These are phyloP conservation scores for Callaeas wilsoni DNA, from an alignment of 2,113 vertebrate genomes.

Conservation along the genomic window DNA sequence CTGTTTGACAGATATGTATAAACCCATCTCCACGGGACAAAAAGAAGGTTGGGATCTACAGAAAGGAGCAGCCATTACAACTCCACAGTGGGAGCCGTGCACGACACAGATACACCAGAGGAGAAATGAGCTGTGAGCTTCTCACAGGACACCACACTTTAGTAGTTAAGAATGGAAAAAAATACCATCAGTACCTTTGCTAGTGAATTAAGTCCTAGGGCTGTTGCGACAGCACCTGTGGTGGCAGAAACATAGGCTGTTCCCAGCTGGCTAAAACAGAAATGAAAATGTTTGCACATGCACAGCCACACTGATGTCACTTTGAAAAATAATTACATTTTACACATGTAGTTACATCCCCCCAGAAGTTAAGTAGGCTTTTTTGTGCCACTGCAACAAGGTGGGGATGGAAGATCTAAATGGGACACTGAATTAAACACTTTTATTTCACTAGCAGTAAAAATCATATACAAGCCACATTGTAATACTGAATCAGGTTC, in stretches of 20 bases:
- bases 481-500: not conserved
- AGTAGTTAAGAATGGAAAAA: not conserved
- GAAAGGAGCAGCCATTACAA: not conserved
- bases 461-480: not conserved
- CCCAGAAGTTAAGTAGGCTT: not conserved
- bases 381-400: not conserved
- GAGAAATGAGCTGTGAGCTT: not conserved
- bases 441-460: not conserved
- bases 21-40: not conserved
- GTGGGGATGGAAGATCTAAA: not conserved
- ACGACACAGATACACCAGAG: not conserved
- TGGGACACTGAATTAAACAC: not conserved
- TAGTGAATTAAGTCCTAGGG: conserved; percentile 92
- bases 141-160: not conserved
- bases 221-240: conserved; percentile 91
- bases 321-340: not conserved
- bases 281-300: conserved; percentile 8
- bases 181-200: conserved; percentile 83
- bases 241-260: conserved; percentile 95
- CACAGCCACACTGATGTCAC: not conserved
- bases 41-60: not conserved
- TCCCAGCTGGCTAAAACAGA: conserved; percentile 88
- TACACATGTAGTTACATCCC: not conserved
- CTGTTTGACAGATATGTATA: not conserved
- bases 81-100: not conserved